phyloP scores from a whole-genome alignment of 2,888 invertebrate species.

The Azorinus chamasolen region DNA sequence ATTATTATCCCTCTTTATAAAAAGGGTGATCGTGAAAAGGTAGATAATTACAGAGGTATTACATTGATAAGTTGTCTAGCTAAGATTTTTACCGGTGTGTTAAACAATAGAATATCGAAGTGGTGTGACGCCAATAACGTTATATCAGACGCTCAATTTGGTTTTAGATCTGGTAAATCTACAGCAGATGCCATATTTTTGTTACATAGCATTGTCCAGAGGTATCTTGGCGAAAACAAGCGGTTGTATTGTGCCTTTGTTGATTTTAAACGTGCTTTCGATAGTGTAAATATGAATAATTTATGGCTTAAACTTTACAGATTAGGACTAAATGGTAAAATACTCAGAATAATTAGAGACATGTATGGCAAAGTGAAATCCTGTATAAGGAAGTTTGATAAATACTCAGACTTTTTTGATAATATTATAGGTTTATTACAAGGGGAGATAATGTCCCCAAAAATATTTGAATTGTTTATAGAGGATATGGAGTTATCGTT shows the following conservation, averaged over 20 bases:
- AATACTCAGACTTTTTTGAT: too few relatives aligned
- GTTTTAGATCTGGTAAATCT: slow-evolving; percentile 11
- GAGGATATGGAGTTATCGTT: too few relatives aligned
- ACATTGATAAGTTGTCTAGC: slow-evolving; percentile 19
- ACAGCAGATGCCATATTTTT: slow-evolving; percentile 7
- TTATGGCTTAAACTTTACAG: slow-evolving; percentile 25
- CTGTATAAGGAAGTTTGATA: too few relatives aligned
- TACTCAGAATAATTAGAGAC: slow-evolving; percentile 14
- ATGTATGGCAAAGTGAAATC: slow-evolving; percentile 34
- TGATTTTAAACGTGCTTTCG: slow-evolving; percentile 16
- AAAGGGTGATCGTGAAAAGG: slow-evolving; percentile 10
- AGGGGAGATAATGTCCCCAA: too few relatives aligned
- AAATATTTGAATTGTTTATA: too few relatives aligned
- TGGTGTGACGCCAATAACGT: slow-evolving; percentile 14
- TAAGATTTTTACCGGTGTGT: slow-evolving; percentile 22
- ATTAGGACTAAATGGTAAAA: slow-evolving; percentile 22
- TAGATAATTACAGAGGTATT: slow-evolving; percentile 21
- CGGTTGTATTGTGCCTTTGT: slow-evolving; percentile 15
- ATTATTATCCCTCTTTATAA: slow-evolving; percentile 22
- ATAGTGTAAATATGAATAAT: slow-evolving; percentile 11
- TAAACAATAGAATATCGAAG: slow-evolving; percentile 16
- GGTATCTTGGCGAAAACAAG: neutral
- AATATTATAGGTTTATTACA: too few relatives aligned
- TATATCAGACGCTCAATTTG: slow-evolving; percentile 20
- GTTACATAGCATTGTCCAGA: neutral